phyloP scores from a whole-genome alignment of 2,113 vertebrate genomes.

The Actinemys pallida region DNA sequence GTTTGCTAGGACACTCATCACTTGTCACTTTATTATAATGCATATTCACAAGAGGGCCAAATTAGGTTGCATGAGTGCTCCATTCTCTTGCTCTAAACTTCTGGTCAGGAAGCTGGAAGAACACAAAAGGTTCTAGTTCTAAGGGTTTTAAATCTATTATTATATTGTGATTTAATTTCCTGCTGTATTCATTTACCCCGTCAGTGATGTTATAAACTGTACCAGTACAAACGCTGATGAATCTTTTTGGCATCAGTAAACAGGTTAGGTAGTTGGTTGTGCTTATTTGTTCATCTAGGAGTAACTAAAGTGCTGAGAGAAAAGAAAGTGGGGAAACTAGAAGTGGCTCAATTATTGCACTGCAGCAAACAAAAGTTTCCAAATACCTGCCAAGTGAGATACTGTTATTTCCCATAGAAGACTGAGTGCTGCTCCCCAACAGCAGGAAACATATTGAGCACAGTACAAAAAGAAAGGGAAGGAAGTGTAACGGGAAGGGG shows the following conservation, averaged over 20 bases:
- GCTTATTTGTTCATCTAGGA: slow-evolving; percentile 2
- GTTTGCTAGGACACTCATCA: background rate
- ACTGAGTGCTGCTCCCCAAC: background rate
- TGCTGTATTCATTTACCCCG: background rate
- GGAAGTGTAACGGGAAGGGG: background rate
- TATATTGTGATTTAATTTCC: background rate
- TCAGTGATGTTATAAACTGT: fast-evolving
- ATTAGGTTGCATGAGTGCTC: background rate
- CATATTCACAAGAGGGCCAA: background rate
- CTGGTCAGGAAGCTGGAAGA: background rate
- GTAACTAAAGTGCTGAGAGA: background rate
- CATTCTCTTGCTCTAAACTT: background rate
- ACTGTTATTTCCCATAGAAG: background rate
- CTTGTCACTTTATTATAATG: background rate
- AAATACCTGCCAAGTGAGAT: background rate
- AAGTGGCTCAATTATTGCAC: background rate
- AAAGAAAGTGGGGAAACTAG: background rate
- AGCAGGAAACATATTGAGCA: background rate
- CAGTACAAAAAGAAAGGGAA: background rate
- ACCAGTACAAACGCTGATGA: background rate
- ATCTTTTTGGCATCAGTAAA: background rate
- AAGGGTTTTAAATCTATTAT: background rate
- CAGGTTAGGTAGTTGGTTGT: background rate
- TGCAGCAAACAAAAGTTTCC: background rate
- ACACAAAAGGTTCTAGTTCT: background rate